Percentiles rank a stretch among this genome's conserved stretches.
phyloP scores from a whole-genome alignment of 35 echinoderm and acorn worm species.

The Amphiura filiformis region DNA sequence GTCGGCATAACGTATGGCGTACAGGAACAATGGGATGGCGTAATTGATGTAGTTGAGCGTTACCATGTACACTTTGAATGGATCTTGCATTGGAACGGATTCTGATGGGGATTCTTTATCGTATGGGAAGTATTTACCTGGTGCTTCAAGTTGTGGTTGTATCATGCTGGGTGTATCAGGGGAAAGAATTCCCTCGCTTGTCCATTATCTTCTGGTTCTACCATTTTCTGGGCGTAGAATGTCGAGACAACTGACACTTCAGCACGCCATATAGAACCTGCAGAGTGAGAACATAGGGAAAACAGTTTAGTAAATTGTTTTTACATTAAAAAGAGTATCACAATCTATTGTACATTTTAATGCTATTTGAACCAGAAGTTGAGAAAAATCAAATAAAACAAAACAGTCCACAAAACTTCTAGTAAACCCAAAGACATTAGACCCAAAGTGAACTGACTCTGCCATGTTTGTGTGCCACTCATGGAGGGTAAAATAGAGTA shows the following conservation, averaged over 20 bases:
- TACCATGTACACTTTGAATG: conserved; percentile 77
- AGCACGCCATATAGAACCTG: conserved; percentile 36
- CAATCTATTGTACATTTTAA: no score
- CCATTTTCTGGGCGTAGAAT: neutral
- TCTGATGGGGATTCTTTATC: conserved; percentile 1
- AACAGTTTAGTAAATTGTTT: no score
- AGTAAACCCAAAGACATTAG: no score
- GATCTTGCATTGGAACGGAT: conserved; percentile 27
- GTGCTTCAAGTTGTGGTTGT: neutral
- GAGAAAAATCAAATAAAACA: no score
- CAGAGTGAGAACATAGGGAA: neutral
- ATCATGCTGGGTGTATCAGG: neutral
- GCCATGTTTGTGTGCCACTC: no score
- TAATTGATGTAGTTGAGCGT: conserved; percentile 97
- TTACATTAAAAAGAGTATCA: no score
- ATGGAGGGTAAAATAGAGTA: no score
- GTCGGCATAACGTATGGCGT: conserved; percentile 86
- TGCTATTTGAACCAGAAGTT: no score
- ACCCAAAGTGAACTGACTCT: no score
- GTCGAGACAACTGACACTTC: conserved; percentile 30
- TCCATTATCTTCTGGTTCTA: neutral
- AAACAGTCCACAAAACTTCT: no score
- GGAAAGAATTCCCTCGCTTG: neutral
- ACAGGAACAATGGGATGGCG: conserved; percentile 80
- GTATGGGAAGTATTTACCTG: conserved; percentile 20